Percentiles rank a stretch among this genome's conserved stretches.
Conservation (phyloP, 2,888 invertebrate genomes). For the Clunio marinus region DNA sequence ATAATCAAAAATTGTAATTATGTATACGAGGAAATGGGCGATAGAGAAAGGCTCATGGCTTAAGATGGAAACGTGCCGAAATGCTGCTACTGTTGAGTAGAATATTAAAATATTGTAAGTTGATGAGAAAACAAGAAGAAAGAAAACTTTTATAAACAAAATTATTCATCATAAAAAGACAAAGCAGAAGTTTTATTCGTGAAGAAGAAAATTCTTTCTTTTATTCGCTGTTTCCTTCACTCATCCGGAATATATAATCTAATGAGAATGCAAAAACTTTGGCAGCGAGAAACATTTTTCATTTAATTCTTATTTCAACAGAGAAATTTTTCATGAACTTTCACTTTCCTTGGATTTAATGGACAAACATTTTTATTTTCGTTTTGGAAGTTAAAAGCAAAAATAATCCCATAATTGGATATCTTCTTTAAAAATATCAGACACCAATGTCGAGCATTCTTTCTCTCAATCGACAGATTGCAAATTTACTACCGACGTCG, state of each 20-base stretch:
- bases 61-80: not conserved
- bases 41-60: not conserved
- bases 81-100: not conserved
- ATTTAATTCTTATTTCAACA: not conserved
- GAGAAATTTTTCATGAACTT: not conserved
- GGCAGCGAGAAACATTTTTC: not conserved
- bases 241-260: slow-evolving; percentile 1
- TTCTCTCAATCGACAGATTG: too few species aligned
- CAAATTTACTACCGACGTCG: too few species aligned
- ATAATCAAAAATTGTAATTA: not conserved
- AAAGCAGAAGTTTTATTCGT: not conserved
- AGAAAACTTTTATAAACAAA: not conserved
- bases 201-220: not conserved
- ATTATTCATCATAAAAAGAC: not conserved
- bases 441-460: too few species aligned
- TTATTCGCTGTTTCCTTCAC: not conserved
- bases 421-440: too few species aligned
- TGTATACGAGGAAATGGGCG: not conserved
- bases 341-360: not conserved
- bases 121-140: not conserved
- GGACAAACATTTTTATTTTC: too few species aligned
- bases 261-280: slow-evolving; percentile 16
- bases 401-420: too few species aligned
- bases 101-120: slow-evolving; percentile 8
- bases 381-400: too few species aligned